These are phyloP conservation scores for Leptopterna dolabrata DNA, from an alignment of 2,888 invertebrate genomes.

Conservation along the genomic window DNA sequence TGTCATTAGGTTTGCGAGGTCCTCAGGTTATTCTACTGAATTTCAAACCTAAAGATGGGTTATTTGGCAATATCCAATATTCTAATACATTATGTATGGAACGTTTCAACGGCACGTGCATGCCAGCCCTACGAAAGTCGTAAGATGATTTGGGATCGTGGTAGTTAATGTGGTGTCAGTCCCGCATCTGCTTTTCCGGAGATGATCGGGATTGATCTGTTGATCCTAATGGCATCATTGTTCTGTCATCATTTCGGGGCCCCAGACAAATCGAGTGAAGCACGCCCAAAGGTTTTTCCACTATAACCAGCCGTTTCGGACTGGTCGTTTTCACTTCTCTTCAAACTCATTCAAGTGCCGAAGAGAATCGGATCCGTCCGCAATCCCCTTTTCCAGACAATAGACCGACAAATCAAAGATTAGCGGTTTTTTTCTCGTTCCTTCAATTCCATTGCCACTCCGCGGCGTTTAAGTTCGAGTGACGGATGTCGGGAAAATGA, in stretches of 20 bases:
- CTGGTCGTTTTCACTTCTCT: not conserved
- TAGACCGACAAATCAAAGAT: slow-evolving; percentile 15
- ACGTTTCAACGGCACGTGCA: no score
- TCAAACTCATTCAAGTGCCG: not conserved
- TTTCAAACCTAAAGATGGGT: no score
- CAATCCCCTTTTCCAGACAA: slow-evolving; percentile 5
- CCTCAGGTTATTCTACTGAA: no score
- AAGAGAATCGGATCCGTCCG: not conserved
- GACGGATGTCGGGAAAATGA: not conserved
- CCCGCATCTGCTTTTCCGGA: no score
- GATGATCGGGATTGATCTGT: not conserved
- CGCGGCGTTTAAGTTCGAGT: not conserved
- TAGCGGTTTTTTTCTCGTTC: not conserved
- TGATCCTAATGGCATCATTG: not conserved
- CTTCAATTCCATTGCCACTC: not conserved
- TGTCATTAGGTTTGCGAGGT: no score
- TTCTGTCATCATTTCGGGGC: not conserved
- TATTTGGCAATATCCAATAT: no score
- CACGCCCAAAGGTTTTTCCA: not conserved
- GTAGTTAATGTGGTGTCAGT: not conserved
- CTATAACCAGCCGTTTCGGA: not conserved
- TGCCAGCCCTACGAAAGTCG: no score
- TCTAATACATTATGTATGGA: no score
- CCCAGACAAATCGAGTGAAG: not conserved
- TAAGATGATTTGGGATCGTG: not conserved